phyloP scores from a whole-genome alignment of 2,797 vertebrate genomes.

The Acipenser ruthenus region DNA sequence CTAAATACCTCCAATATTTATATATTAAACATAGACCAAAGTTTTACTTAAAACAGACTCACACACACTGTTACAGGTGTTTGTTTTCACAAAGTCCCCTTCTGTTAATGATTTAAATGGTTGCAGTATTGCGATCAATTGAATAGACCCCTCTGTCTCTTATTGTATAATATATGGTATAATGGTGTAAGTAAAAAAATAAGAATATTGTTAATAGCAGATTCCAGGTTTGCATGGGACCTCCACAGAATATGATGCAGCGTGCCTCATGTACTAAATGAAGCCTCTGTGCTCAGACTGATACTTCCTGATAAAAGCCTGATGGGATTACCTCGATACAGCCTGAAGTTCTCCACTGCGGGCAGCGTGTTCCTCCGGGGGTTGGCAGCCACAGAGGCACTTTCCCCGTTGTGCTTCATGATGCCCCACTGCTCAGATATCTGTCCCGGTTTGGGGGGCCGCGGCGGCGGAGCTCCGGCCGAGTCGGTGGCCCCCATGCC shows the following conservation, averaged over 20 bases:
- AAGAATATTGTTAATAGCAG: too few relatives aligned
- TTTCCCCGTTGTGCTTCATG: constrained; percentile 66
- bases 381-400: constrained; percentile 68
- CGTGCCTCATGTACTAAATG: background rate
- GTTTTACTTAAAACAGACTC: too few relatives aligned
- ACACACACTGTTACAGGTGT: too few relatives aligned
- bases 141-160: too few relatives aligned
- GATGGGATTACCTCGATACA: constrained; percentile 76
- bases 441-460: constrained; percentile 82
- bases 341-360: constrained; percentile 84
- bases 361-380: constrained; percentile 90
- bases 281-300: background rate
- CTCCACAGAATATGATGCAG: background rate
- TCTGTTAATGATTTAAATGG: too few relatives aligned
- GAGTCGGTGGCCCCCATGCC: constrained; percentile 61
- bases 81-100: too few relatives aligned
- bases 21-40: too few relatives aligned
- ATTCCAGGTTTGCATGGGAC: background rate
- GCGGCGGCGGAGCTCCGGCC: constrained; percentile 68
- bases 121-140: too few relatives aligned
- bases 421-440: constrained; percentile 79
- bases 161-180: too few relatives aligned
- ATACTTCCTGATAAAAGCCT: too few relatives aligned
- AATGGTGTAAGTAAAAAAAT: too few relatives aligned
- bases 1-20: too few relatives aligned